Conservation (phyloP, 2,113 vertebrate genomes). For the Leucosticte australis region DNA sequence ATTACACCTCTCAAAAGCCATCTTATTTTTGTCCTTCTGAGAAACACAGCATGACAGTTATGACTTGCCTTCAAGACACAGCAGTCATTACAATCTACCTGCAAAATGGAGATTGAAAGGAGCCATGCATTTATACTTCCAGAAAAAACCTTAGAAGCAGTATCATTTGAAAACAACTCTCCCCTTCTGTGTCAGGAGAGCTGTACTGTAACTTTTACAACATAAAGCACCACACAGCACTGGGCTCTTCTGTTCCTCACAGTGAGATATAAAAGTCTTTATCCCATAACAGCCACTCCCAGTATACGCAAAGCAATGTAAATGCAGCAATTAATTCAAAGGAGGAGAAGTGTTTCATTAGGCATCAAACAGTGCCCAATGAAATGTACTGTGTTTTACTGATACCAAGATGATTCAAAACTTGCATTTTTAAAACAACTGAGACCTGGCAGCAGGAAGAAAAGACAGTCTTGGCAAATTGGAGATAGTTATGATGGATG, state of each 20-base stretch:
- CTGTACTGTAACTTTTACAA: neutral
- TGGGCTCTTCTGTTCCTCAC: neutral
- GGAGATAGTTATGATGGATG: neutral
- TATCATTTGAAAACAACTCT: neutral
- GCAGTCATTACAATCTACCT: neutral
- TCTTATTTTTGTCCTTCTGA: neutral
- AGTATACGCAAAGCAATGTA: neutral
- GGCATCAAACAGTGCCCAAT: neutral
- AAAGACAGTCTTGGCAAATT: neutral
- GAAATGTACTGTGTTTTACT: neutral
- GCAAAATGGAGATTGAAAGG: neutral
- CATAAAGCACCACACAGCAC: neutral
- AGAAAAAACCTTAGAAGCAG: neutral
- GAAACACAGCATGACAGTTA: neutral
- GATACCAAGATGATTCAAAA: neutral
- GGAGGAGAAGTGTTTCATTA: neutral
- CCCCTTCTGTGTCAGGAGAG: neutral
- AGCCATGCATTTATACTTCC: neutral
- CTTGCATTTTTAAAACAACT: neutral
- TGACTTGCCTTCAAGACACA: neutral
- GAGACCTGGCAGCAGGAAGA: neutral
- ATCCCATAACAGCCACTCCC: neutral
- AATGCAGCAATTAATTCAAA: neutral
- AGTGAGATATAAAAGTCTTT: neutral
- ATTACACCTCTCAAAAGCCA: neutral